Evolutionary conservation across 1,140 invertebrate genomes (phyloP).

Genomic region (Trichonephila inaurata): DNA sequence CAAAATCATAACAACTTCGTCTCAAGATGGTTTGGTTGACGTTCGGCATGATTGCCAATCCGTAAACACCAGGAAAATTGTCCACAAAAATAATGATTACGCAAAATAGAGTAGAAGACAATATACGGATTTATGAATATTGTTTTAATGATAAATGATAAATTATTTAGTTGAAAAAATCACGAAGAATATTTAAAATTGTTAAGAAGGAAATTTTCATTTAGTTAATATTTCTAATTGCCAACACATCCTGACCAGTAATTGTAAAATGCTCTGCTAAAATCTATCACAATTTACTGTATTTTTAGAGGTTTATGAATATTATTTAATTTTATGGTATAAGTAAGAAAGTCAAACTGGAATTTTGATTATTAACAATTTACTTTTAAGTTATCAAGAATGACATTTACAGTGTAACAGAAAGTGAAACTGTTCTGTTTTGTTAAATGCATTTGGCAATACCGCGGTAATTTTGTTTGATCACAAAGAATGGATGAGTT

Average conservation of each 20-base stretch:
- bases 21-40: slow-evolving; percentile 56
- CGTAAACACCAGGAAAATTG: slow-evolving; percentile 63
- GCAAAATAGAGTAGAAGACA: background rate
- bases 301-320: no score
- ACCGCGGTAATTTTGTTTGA: slow-evolving; percentile 53
- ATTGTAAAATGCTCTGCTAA: no score
- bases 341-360: background rate
- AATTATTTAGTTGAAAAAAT: background rate
- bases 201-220: background rate
- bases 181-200: background rate
- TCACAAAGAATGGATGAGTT: slow-evolving; percentile 51
- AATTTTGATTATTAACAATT: background rate
- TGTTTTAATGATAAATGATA: background rate
- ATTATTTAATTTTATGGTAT: no score
- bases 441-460: slow-evolving; percentile 25
- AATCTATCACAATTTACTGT: no score
- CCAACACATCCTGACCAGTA: no score
- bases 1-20: slow-evolving; percentile 40
- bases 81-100: slow-evolving; percentile 16
- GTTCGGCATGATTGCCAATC: slow-evolving; percentile 75
- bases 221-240: no score
- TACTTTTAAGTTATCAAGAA: background rate
- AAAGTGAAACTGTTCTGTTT: slow-evolving; percentile 22
- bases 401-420: background rate
- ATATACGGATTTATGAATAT: background rate